Percentiles rank a stretch among this genome's conserved stretches.
phyloP scores from a whole-genome alignment of 64 coral and sea anemone genomes.

The Platygyra sinensis region DNA sequence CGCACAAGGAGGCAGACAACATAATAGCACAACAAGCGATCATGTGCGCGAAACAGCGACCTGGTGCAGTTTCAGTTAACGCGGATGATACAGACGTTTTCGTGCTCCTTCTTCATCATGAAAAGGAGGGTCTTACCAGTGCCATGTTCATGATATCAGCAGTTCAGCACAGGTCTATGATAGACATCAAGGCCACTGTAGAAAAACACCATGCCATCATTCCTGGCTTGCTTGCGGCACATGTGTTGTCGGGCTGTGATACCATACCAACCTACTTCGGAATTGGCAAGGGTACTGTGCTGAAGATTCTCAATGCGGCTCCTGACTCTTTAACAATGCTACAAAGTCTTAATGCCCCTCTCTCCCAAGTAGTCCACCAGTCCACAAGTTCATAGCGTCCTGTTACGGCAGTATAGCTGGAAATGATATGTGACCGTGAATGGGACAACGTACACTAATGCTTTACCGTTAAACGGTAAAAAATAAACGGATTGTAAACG shows the following conservation, averaged over 20 bases:
- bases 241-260: constrained; percentile 47
- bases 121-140: neutral
- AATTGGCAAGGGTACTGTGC: constrained; percentile 52
- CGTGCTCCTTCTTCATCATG: constrained; percentile 30
- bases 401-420: constrained; percentile 11
- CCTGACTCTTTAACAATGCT: constrained; percentile 33
- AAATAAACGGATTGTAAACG: too few relatives aligned
- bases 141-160: constrained; percentile 45
- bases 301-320: constrained; percentile 20
- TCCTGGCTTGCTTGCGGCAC: constrained; percentile 15
- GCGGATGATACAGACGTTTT: constrained; percentile 6
- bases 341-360: neutral
- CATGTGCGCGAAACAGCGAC: constrained; percentile 37
- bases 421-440: too few relatives aligned
- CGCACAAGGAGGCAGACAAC: constrained; percentile 42
- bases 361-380: constrained; percentile 20
- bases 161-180: constrained; percentile 23
- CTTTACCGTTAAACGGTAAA: too few relatives aligned
- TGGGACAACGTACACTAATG: too few relatives aligned
- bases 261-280: constrained; percentile 38
- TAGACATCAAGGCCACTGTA: constrained; percentile 44
- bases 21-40: constrained; percentile 39
- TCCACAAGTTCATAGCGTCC: constrained; percentile 25
- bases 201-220: constrained; percentile 17
- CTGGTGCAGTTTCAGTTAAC: neutral